Conservation (phyloP, 37 sponge, comb jelly and placozoan species). For the Halisarca cf. caerulea region DNA sequence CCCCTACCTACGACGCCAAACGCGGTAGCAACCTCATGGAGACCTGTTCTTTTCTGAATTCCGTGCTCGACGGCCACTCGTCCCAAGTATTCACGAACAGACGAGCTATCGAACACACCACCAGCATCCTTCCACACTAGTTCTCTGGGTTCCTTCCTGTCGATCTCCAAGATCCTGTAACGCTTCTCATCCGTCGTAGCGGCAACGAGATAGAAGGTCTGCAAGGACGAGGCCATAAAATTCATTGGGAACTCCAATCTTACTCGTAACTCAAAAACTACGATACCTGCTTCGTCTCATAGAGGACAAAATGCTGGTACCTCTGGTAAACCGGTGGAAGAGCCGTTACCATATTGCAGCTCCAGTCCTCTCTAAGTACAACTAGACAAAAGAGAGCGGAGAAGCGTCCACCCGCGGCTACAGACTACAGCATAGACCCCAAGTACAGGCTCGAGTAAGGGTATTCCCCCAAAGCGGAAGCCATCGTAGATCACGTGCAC, state of each 20-base stretch:
- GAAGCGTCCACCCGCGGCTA: no score
- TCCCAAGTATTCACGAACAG: slow-evolving; percentile 34
- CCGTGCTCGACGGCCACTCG: slow-evolving; percentile 1
- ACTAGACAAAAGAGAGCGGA: no score
- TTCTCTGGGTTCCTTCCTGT: slow-evolving; percentile 51
- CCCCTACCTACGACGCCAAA: slow-evolving; percentile 79
- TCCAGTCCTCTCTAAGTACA: not conserved
- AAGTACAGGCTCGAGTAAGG: no score
- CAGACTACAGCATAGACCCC: no score
- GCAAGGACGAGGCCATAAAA: not conserved
- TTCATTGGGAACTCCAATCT: no score
- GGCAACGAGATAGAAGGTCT: slow-evolving; percentile 5
- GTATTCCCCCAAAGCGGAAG: no score
- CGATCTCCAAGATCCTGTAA: slow-evolving; percentile 75
- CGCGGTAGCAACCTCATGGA: slow-evolving; percentile 67
- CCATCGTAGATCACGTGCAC: no score
- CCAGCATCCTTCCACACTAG: slow-evolving; percentile 2
- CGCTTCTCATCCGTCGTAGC: slow-evolving; percentile 47
- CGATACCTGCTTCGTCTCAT: slow-evolving; percentile 31
- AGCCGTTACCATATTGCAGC: not conserved
- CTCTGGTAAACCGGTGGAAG: slow-evolving; percentile 6
- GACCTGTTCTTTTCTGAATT: slow-evolving; percentile 20
- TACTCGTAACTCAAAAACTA: no score
- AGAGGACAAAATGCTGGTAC: slow-evolving; percentile 32
- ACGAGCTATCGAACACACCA: slow-evolving; percentile 44